Evolutionary conservation across 2,888 invertebrate species (phyloP), one percentile per base, ranked within the genome.

Genomic region (Watsonalla cultraria): DNA sequence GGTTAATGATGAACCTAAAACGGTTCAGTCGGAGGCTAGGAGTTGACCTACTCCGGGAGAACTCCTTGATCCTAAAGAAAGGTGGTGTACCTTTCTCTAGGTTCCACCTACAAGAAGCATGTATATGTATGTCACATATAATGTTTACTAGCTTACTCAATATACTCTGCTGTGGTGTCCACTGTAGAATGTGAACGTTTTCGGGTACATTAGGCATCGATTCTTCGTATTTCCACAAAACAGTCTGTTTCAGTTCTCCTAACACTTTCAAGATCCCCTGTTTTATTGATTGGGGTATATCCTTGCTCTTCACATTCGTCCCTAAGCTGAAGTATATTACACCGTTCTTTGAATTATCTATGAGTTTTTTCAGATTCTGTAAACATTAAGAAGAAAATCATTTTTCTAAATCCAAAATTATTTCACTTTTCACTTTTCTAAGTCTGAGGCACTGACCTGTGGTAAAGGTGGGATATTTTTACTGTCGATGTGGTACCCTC

Each of bases 301-400:
- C 62, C 14, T 68, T 70, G 35, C 76, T 77, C 47, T 75, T 69
- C 24, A 83, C 58, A 39, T 76, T 78, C 0, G 83, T 78, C 0
- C 86, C 86, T 72, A 86, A 70, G 54, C 83, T 84, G 63, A 86
- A 84, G 64, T 73, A 80, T 45, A 85, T 74, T 0, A 80, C 75
- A 0, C 86, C 85, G 34, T 82, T 54, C 42, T 72, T 66, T 0
- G 82, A 68, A 7, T 64, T 65, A 51, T 82, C 78, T 53, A 84
- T 54, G 49, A 77, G 69, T 45, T 72, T 70, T 56, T 82, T 62
- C 7, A 85, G 58, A 50, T 78, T 74, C 78, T 79, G 58, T 37
- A 37, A 37, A 37, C 24, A 4, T 24, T 2, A 24, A 14, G 5
- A 6, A 45, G 6, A 45, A 45, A 0, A 46, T 7, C 9, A 15